A percentile compares a stretch with the other conserved stretches of the same genome.
Conservation (phyloP, 2,797 vertebrate genomes). For the Danio aesculapii region DNA sequence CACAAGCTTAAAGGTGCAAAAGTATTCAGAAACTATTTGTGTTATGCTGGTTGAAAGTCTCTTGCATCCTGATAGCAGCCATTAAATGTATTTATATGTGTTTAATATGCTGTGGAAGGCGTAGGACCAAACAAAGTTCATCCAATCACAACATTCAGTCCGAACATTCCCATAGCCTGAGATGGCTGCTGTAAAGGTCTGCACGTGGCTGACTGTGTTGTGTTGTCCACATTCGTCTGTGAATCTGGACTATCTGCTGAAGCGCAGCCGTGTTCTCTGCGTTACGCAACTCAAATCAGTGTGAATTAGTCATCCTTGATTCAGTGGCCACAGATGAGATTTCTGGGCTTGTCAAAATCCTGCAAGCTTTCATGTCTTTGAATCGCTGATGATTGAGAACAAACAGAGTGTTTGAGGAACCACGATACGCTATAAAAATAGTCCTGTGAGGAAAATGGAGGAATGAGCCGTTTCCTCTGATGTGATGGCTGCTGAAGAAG, state of each 20-base stretch:
- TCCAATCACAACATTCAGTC: too few relatives aligned
- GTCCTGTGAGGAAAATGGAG: not conserved
- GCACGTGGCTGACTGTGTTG: slow-evolving; percentile 7
- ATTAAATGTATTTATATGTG: too few relatives aligned
- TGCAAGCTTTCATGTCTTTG: slow-evolving; percentile 29
- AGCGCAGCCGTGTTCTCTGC: not conserved
- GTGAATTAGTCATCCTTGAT: slow-evolving; percentile 44
- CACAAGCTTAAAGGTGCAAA: too few relatives aligned
- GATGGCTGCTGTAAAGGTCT: slow-evolving; percentile 14
- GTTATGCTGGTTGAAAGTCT: too few relatives aligned
- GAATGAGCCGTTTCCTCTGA: not conserved
- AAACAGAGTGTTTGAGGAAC: slow-evolving; percentile 19
- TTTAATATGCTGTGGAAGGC: too few relatives aligned
- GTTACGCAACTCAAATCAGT: slow-evolving; percentile 41
- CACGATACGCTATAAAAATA: slow-evolving; percentile 21
- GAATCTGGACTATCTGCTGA: slow-evolving; percentile 14
- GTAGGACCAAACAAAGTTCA: too few relatives aligned
- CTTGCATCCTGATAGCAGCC: too few relatives aligned
- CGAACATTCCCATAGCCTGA: too few relatives aligned
- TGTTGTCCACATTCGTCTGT: not conserved
- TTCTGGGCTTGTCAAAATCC: slow-evolving; percentile 28
- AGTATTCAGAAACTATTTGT: too few relatives aligned
- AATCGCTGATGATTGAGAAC: slow-evolving; percentile 29
- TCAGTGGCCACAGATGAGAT: slow-evolving; percentile 33
- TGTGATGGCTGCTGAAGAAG: not conserved